These are phyloP conservation scores for Lonchura striata DNA, from an alignment of 2,113 vertebrate genomes.

Conservation along the genomic window DNA sequence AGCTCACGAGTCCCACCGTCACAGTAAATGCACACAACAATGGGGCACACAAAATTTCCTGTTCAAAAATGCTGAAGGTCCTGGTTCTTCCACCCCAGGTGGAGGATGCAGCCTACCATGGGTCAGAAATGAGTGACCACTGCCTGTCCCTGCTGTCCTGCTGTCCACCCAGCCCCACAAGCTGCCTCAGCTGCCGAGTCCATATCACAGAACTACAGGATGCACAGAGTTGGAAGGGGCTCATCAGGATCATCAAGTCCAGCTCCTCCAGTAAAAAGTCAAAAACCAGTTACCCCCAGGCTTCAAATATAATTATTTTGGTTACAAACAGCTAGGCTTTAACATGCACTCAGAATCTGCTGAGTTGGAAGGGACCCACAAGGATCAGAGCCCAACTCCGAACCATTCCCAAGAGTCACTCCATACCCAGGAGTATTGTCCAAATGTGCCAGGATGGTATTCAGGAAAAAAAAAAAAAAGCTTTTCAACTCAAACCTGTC, in stretches of 20 bases:
- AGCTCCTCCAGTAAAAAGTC: not conserved
- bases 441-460: not conserved
- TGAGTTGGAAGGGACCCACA: not conserved
- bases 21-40: rapidly evolving
- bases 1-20: not conserved
- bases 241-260: not conserved
- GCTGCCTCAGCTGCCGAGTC: not conserved
- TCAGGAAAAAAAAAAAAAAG: not conserved
- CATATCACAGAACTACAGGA: not conserved
- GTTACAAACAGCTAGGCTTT: not conserved
- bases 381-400: too few relatives aligned
- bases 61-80: not conserved
- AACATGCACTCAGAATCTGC: not conserved
- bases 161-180: not conserved
- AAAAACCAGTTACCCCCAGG: not conserved
- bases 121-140: not conserved
- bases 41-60: not conserved
- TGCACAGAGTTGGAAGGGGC: not conserved
- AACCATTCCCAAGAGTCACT: not conserved
- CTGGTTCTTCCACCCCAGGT: not conserved
- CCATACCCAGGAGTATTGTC: not conserved
- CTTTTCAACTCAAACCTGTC: not conserved
- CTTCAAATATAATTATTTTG: not conserved
- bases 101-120: not conserved
- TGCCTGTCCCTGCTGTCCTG: rapidly evolving